Conservation (phyloP, 2,797 vertebrate genomes). For the Pipistrellus pipistrellus region DNA sequence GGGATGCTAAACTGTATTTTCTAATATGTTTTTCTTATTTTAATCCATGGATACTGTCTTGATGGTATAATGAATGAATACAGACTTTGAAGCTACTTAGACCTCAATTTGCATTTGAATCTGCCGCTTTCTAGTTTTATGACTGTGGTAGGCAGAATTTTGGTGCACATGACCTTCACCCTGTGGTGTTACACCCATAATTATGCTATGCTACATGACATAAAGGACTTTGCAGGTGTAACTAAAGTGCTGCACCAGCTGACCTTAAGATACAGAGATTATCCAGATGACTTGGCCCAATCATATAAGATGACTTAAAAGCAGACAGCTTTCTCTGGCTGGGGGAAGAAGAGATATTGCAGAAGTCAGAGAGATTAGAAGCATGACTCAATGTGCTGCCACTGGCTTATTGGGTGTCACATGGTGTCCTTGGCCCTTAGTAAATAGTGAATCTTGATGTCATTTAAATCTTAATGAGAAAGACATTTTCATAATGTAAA, state of each 20-base stretch:
- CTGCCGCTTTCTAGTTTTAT: not conserved
- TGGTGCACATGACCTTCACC: not conserved
- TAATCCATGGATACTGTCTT: not conserved
- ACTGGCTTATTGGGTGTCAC: not conserved
- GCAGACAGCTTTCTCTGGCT: not conserved
- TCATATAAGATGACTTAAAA: not conserved
- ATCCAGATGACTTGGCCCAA: not conserved
- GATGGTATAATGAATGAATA: not conserved
- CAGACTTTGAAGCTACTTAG: not conserved
- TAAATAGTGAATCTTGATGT: not conserved
- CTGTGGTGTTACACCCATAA: not conserved
- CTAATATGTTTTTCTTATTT: slow-evolving; percentile 41
- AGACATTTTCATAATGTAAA: not conserved
- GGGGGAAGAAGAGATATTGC: not conserved
- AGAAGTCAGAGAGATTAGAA: not conserved
- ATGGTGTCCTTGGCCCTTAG: not conserved
- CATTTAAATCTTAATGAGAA: slow-evolving; percentile 17
- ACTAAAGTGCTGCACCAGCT: not conserved
- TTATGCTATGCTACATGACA: not conserved
- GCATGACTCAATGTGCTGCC: not conserved
- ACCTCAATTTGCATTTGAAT: not conserved
- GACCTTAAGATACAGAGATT: not conserved
- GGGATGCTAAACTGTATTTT: not conserved
- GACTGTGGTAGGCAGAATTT: not conserved
- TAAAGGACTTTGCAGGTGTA: not conserved